These are phyloP conservation scores for Hyperoplus immaculatus DNA, from an alignment of 2,797 vertebrate genomes.

Conservation along the genomic window DNA sequence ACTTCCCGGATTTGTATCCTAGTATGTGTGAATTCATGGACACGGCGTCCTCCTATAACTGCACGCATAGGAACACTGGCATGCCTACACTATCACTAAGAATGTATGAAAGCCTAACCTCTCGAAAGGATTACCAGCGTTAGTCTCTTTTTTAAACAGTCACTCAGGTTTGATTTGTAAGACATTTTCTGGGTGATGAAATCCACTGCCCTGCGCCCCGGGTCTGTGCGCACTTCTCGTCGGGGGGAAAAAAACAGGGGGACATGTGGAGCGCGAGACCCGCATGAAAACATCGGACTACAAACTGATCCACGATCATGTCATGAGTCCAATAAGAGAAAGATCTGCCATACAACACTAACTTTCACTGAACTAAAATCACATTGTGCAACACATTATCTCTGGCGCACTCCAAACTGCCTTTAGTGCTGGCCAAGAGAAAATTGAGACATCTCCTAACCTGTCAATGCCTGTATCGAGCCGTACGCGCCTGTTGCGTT, in stretches of 20 bases:
- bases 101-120: not conserved
- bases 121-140: not conserved
- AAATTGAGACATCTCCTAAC: not conserved
- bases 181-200: slow-evolving; percentile 27
- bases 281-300: slow-evolving; percentile 10
- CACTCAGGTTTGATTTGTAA: not conserved
- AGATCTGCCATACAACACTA: not conserved
- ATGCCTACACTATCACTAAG: slow-evolving; percentile 2
- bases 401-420: not conserved
- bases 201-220: slow-evolving; percentile 14
- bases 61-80: not conserved
- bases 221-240: slow-evolving; percentile 40
- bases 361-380: not conserved
- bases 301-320: not conserved
- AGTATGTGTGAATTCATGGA: slow-evolving; percentile 26
- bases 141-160: not conserved
- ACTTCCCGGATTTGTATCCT: slow-evolving; percentile 64
- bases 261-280: slow-evolving; percentile 44
- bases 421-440: not conserved
- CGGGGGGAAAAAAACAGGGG: slow-evolving; percentile 32
- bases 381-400: not conserved
- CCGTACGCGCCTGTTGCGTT: slow-evolving; percentile 58
- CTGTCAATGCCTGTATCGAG: not conserved
- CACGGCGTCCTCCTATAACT: slow-evolving; percentile 10
- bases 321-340: not conserved